Conservation (phyloP, 1,140 invertebrate genomes). For the Acyrthosiphon pisum region DNA sequence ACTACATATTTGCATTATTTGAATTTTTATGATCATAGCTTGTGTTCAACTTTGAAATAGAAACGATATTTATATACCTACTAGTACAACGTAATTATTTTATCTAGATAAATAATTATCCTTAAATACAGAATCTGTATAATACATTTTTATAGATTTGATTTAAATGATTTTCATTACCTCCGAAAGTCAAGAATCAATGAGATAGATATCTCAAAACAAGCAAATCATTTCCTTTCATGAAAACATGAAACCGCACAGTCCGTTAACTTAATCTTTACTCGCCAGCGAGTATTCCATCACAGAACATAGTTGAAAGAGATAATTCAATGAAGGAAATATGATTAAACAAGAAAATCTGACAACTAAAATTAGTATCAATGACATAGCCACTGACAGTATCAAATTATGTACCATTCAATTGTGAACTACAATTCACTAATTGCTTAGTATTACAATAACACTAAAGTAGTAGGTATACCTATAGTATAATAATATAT, state of each 20-base stretch:
- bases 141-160: not conserved
- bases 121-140: not conserved
- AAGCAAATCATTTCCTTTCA: not conserved
- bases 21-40: not conserved
- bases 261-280: not conserved
- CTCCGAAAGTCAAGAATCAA: not conserved
- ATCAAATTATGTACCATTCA: not conserved
- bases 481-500: not conserved
- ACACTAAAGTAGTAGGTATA: not conserved
- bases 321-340: not conserved
- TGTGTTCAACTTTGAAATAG: not conserved
- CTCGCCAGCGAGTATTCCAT: not conserved
- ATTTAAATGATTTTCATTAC: not conserved
- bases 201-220: not conserved
- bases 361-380: constrained; percentile 12
- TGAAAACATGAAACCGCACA: not conserved
- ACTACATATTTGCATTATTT: not conserved
- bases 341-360: constrained; percentile 11
- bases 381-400: not conserved
- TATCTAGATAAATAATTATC: not conserved
- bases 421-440: not conserved
- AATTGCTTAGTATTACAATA: not conserved
- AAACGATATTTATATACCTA: not conserved
- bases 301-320: not conserved
- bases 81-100: not conserved